Conservation (phyloP, 2,113 vertebrate genomes). For the Sinocyclocheilus rhinocerous region DNA sequence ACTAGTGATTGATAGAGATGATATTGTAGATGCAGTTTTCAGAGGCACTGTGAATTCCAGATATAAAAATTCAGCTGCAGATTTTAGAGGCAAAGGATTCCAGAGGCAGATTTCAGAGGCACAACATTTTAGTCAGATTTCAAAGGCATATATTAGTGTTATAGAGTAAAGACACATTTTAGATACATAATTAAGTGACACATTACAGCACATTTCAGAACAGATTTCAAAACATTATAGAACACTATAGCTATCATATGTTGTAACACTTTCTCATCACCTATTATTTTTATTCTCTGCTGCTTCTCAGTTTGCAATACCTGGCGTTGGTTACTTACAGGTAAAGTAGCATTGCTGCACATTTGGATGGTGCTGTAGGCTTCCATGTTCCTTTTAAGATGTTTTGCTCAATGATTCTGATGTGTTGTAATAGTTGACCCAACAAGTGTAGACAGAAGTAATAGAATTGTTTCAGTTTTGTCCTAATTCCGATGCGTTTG, state of each 20-base stretch:
- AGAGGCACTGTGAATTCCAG: neutral
- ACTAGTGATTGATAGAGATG: too few relatives aligned
- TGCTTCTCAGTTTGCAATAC: conserved; percentile 11
- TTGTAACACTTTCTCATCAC: neutral
- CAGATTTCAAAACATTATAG: neutral
- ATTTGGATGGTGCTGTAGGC: conserved; percentile 1
- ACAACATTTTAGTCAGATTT: neutral
- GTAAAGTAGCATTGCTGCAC: neutral
- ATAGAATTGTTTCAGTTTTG: conserved; percentile 9
- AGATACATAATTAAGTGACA: too few relatives aligned
- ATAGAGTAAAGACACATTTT: neutral
- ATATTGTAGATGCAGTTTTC: neutral
- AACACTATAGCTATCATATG: neutral
- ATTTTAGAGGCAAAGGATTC: neutral
- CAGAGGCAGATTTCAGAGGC: neutral
- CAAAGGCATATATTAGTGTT: neutral
- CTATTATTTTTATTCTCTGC: neutral
- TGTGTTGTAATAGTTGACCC: conserved; percentile 11
- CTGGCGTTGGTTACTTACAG: neutral
- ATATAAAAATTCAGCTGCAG: neutral
- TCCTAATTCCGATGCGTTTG: conserved; percentile 54
- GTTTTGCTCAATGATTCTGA: neutral
- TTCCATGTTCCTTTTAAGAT: neutral
- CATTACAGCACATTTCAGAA: neutral
- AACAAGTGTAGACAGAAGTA: neutral